Evolutionary conservation across 2,113 vertebrate species (phyloP).

Genomic region (Cariama cristata): DNA sequence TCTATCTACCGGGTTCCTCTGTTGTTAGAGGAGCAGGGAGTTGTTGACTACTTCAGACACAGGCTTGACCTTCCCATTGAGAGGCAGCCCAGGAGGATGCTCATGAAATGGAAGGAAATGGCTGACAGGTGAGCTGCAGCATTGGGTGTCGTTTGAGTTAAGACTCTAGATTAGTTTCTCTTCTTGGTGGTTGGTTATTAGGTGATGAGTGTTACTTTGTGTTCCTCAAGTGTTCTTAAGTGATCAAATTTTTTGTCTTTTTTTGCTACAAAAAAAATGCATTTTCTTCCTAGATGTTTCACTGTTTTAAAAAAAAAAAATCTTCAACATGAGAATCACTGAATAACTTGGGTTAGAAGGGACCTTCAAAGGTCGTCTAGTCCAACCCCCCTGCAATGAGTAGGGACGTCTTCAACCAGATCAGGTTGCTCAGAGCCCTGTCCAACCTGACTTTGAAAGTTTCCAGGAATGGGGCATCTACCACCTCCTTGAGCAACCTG

Average conservation of each 20-base stretch:
- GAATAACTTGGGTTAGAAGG: not conserved
- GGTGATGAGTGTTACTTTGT: not conserved
- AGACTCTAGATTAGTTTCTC: not conserved
- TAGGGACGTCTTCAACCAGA: not conserved
- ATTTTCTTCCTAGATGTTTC: not conserved
- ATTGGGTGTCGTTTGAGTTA: not conserved
- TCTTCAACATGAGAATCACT: not conserved
- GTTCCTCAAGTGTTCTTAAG: not conserved
- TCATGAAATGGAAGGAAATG: constrained; percentile 98
- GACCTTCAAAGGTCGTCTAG: not conserved
- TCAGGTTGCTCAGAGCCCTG: not conserved
- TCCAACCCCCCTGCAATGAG: not conserved
- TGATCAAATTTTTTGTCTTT: not conserved
- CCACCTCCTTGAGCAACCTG: not conserved
- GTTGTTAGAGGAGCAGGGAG: constrained; percentile 92
- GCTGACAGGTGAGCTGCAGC: constrained; percentile 85
- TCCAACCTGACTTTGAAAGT: not conserved
- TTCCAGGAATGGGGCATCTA: not conserved
- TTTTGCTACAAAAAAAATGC: not conserved
- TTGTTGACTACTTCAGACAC: constrained; percentile 89
- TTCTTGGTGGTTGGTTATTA: not conserved
- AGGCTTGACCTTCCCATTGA: constrained; percentile 91
- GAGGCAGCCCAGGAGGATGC: constrained; percentile 86
- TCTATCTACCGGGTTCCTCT: constrained; percentile 94
- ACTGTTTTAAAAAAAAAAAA: not conserved